Evolutionary conservation across 1,140 invertebrate genomes (phyloP), one percentile per base, ranked within the genome.

Genomic region (Dryas iulia): DNA sequence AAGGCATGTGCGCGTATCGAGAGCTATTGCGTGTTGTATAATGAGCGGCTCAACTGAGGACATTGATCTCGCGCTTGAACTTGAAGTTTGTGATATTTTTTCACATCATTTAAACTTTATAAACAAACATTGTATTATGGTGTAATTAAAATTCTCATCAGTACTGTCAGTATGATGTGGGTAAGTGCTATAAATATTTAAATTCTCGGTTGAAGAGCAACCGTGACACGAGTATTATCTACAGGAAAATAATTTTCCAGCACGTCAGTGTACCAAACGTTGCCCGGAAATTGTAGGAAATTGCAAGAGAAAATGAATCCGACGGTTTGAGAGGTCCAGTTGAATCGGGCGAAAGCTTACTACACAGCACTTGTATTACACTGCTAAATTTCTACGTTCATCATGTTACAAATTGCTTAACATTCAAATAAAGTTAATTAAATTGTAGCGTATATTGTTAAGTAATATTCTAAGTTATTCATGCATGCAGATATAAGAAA

Each of bases 241-340:
- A 83, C 76, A 79, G 78, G 81, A 87, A 89, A 89, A 89, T 88
- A 82, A 89, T 86, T 87, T 86, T 84, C 77, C 77, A 86, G 77
- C 78, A 80, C 79, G 82, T 82, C 81, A 87, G 81, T 78, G 75
- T 84, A 84, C 81, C 76, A 83, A 88, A 83, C 80, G 86, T 67
- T 83, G 78, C 61, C 87, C 89, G 89, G 89, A 91, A 90, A 91
- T 91, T 90, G 87, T 89, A 90, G 89, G 89, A 91, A 91, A 91
- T 91, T 91, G 87, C 87, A 83, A 86, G 86, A 91, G 86, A 90
- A 90, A 90, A 91, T 91, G 87, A 91, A 88, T 90, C 83, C 81
- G 78, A 82, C 84, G 81, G 81, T 83, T 84, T 83, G 78, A 84
- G 81, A 89, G 84, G 84, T 83, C 79, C 80, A 76, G 74, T 77